These are phyloP conservation scores for Tachuris rubrigastra DNA, from an alignment of 2,113 vertebrate species.

Conservation along the genomic window DNA sequence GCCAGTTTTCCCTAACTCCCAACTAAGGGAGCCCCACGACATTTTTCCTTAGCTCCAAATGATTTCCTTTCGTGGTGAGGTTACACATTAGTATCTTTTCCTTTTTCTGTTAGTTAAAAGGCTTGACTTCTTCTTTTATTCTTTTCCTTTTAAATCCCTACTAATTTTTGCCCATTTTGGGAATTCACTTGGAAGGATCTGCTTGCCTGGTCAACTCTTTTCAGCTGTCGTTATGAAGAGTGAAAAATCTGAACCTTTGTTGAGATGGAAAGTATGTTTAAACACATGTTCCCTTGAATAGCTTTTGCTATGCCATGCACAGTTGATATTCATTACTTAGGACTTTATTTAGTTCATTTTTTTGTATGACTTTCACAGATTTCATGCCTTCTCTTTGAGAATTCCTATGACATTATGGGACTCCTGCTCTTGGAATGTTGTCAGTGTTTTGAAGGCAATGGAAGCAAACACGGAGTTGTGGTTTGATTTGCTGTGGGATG, in stretches of 20 bases:
- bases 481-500: neutral
- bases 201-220: neutral
- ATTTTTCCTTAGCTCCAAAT: neutral
- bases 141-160: neutral
- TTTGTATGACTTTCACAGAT: neutral
- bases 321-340: neutral
- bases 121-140: neutral
- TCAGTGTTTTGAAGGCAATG: neutral
- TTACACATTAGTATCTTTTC: neutral
- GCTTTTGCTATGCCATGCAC: neutral
- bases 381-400: neutral
- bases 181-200: neutral
- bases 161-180: neutral
- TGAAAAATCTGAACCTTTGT: neutral
- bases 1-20: neutral
- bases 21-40: neutral
- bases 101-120: neutral
- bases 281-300: neutral
- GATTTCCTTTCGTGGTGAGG: neutral
- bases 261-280: slow-evolving; percentile 38
- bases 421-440: neutral
- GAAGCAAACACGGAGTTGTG: neutral
- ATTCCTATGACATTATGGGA: neutral
- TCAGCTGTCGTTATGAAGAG: neutral
- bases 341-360: slow-evolving; percentile 7